A percentile compares a stretch with the other conserved stretches of the same genome.
These are phyloP conservation scores for Phortica magna DNA, from an alignment of 2,888 invertebrate genomes.

Conservation along the genomic window DNA sequence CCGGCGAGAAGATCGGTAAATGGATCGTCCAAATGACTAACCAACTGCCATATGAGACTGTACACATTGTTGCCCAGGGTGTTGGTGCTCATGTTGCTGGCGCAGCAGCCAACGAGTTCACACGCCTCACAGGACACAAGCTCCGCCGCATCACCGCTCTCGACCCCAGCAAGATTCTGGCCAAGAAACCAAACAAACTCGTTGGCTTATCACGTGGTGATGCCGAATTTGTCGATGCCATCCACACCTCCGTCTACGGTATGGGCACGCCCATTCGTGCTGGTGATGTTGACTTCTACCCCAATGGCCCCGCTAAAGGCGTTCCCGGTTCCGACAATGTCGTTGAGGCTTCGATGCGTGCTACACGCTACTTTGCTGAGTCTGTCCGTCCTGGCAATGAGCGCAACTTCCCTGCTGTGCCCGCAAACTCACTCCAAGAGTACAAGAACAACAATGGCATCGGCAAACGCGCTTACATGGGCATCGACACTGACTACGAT, in stretches of 20 bases:
- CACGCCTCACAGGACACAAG: constrained; percentile 68
- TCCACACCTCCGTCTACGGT: constrained; percentile 73
- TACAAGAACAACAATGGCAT: constrained; percentile 71
- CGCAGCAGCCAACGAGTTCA: constrained; percentile 68
- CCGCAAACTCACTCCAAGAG: constrained; percentile 70
- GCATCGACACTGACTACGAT: constrained; percentile 65
- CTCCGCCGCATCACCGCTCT: constrained; percentile 75
- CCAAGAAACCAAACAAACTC: constrained; percentile 60
- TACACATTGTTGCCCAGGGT: constrained; percentile 74
- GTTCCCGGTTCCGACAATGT: constrained; percentile 72
- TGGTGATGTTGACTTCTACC: constrained; percentile 76
- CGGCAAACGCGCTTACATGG: constrained; percentile 74
- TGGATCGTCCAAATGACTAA: constrained; percentile 64
- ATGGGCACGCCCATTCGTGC: constrained; percentile 64
- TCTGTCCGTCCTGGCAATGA: constrained; percentile 74
- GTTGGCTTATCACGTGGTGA: constrained; percentile 74
- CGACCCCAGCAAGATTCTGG: constrained; percentile 69
- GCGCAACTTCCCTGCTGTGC: constrained; percentile 73
- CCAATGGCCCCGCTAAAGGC: constrained; percentile 67
- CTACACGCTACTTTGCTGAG: constrained; percentile 75
- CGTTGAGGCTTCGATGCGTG: constrained; percentile 71
- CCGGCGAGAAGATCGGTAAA: constrained; percentile 68
- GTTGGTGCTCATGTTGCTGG: constrained; percentile 76
- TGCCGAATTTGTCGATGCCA: constrained; percentile 76
- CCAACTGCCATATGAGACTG: constrained; percentile 60